A percentile compares a stretch with the other conserved stretches of the same genome.
phyloP scores from a whole-genome alignment of 2,797 vertebrate genomes.

The Perdix hodgsoniae region DNA sequence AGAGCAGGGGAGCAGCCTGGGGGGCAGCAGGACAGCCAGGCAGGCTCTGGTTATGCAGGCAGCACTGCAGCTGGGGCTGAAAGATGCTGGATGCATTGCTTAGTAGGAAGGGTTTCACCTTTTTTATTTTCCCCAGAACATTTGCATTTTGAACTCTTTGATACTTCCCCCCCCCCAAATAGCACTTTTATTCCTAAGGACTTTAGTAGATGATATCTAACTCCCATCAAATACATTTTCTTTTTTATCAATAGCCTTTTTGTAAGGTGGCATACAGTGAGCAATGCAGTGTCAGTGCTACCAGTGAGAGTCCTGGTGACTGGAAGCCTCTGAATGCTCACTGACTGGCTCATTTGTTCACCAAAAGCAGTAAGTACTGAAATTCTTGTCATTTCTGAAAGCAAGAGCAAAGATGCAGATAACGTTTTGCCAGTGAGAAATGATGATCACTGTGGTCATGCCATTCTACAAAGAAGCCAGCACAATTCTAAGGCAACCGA shows the following conservation, averaged over 20 bases:
- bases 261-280: neutral
- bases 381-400: neutral
- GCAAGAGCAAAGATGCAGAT: neutral
- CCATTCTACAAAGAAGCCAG: neutral
- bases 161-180: neutral
- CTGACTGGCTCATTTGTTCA: neutral
- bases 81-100: neutral
- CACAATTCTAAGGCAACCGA: accelerated
- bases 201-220: neutral
- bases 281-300: neutral
- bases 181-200: neutral
- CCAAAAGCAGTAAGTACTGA: neutral
- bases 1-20: neutral
- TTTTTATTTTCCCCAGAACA: neutral
- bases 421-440: neutral
- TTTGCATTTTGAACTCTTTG: neutral
- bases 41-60: neutral
- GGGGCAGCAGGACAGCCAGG: neutral
- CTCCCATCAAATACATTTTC: neutral
- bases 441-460: neutral
- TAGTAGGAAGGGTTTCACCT: neutral
- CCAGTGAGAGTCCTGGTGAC: neutral
- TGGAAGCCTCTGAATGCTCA: neutral
- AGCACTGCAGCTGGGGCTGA: neutral
- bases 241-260: neutral